Evolutionary conservation across 1,140 invertebrate species (phyloP).

Genomic region (Colletes gigas): DNA sequence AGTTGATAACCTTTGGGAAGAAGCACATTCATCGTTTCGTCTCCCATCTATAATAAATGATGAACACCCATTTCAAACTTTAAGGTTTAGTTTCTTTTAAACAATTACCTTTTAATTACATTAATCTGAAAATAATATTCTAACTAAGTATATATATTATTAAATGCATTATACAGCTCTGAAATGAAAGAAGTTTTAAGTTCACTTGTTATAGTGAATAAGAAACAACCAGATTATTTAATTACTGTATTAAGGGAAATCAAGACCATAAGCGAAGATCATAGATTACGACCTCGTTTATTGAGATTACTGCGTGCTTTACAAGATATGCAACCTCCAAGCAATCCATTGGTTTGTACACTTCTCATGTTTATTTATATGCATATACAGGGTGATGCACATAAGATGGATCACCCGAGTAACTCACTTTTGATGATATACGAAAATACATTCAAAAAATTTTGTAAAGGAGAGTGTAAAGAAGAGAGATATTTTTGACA

Average conservation of each 20-base stretch:
- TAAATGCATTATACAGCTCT: slow-evolving; percentile 46
- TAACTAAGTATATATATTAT: slow-evolving; percentile 8
- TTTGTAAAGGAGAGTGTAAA: no score
- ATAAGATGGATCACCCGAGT: no score
- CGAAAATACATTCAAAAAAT: no score
- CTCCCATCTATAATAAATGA: slow-evolving; percentile 64
- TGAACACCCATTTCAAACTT: slow-evolving; percentile 58
- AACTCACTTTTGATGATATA: no score
- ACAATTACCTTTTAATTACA: slow-evolving; percentile 1
- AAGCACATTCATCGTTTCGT: slow-evolving; percentile 68
- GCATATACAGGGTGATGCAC: no score
- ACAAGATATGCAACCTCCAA: slow-evolving; percentile 63
- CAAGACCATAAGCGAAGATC: slow-evolving; percentile 85
- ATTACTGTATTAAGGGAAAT: slow-evolving; percentile 86
- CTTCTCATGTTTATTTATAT: slow-evolving; percentile 19
- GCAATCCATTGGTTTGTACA: slow-evolving; percentile 67
- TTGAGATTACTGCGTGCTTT: slow-evolving; percentile 83
- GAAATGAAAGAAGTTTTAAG: slow-evolving; percentile 83
- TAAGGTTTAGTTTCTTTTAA: slow-evolving; percentile 48
- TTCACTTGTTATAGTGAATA: slow-evolving; percentile 86
- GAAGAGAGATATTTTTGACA: no score
- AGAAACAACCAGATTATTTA: slow-evolving; percentile 85
- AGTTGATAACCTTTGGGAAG: slow-evolving; percentile 71
- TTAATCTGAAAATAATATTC: slow-evolving; percentile 19
- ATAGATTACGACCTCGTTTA: slow-evolving; percentile 82